Evolutionary conservation across 2,113 vertebrate species (phyloP), one percentile per base, ranked within the genome.

Genomic region (Myiopsitta monachus): DNA sequence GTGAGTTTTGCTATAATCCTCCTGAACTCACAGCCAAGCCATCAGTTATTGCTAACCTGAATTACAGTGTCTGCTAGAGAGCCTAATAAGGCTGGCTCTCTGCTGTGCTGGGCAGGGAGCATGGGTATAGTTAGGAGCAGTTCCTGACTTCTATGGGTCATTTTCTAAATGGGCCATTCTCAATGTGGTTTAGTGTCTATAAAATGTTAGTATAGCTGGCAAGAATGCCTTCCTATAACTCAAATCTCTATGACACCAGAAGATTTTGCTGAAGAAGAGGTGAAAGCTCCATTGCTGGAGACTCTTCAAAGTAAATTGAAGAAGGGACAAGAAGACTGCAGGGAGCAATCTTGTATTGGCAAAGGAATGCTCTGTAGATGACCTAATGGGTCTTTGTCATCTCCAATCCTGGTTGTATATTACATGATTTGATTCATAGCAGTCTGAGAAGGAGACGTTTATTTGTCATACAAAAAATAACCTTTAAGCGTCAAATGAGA

Each of bases 401-500:
- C 66, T 92, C 66, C 73, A 94, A 1, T 68, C 54, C 76, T 77
- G 67, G 26, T 27, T 87, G 36, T 94, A 8, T 83, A 62, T 94
- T 83, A 46, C 76, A 61, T 77, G 27, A 46, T 88, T 90, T 83
- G 54, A 73, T 87, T 92, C 61, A 70, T 84, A 67, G 75, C 64
- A 79, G 68, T 63, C 78, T 94, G 47, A 26, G 36, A 88, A 91
- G 52, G 49, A 92, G 76, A 70, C 61, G 44, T 84, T 95, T 96
- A 82, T 83, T 91, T 92, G 66, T 83, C 79, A 51, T 52, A 84
- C 33, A 77, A 78, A 96, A 94, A 90, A 57, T 70, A 90, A 59
- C 57, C 39, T 93, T 95, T 92, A 95, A 68, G 18, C 54, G 77
- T 54, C 49, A 52, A 94, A 89, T 83, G 61, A 91, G 75, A 92